Evolutionary conservation across 2,113 vertebrate genomes (phyloP).

Genomic region (Protobothrops mucrosquamatus): DNA sequence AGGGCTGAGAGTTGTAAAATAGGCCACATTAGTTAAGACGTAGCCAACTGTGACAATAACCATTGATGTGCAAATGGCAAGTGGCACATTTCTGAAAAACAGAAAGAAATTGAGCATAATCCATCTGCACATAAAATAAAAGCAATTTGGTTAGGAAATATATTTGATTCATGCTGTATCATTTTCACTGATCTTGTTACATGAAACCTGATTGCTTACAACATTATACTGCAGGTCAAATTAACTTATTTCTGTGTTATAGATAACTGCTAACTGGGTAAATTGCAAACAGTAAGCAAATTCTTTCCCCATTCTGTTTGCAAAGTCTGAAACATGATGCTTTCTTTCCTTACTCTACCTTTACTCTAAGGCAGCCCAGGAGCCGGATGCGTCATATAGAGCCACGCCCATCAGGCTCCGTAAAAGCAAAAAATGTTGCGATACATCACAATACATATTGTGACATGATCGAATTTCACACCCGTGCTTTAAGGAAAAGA

Average conservation of each 20-base stretch:
- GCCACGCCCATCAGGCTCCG: too few species aligned
- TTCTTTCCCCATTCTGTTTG: neutral
- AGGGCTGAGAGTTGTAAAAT: constrained; percentile 88
- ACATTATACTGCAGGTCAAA: neutral
- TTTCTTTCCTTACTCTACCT: neutral
- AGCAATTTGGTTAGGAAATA: constrained; percentile 39
- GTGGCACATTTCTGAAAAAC: constrained; percentile 87
- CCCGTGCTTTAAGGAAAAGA: neutral
- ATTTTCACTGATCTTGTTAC: neutral
- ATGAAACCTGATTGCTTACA: neutral
- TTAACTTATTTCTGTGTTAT: neutral
- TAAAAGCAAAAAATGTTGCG: too few species aligned
- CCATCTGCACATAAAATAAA: constrained; percentile 42
- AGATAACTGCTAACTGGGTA: neutral
- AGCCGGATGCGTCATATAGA: too few species aligned
- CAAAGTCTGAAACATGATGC: neutral
- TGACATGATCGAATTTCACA: too few species aligned
- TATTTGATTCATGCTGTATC: neutral
- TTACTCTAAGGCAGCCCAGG: too few species aligned
- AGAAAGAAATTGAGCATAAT: constrained; percentile 54
- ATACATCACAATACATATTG: too few species aligned
- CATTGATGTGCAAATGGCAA: constrained; percentile 97
- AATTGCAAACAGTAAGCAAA: constrained; percentile 12
- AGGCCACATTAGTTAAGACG: constrained; percentile 91
- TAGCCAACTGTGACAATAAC: constrained; percentile 87